Percentiles rank a stretch among this genome's conserved stretches.
phyloP scores from a whole-genome alignment of 2,113 vertebrate genomes.

The Lepidothrix coronata region DNA sequence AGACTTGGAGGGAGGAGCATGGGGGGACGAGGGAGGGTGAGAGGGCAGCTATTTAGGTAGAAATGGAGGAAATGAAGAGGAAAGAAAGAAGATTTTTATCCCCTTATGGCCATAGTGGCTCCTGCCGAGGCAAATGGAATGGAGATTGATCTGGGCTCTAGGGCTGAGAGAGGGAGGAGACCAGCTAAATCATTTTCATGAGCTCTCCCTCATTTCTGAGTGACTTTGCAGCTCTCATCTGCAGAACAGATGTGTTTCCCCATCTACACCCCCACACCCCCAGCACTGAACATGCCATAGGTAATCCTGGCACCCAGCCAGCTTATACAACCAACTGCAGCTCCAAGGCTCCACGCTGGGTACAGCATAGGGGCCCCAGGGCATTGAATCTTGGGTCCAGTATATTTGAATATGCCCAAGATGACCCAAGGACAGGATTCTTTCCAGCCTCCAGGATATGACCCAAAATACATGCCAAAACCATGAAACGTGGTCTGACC shows the following conservation, averaged over 20 bases:
- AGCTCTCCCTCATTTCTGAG: not conserved
- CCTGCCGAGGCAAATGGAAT: fast-evolving
- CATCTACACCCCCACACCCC: not conserved
- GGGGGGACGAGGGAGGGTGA: not conserved
- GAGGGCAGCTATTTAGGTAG: not conserved
- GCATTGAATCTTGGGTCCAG: not conserved
- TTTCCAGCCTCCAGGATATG: not conserved
- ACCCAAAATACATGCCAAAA: not conserved
- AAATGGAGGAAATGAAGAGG: not conserved
- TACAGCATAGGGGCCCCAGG: not conserved
- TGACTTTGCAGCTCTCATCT: conserved; percentile 1
- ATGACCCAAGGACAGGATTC: not conserved
- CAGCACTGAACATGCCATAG: not conserved
- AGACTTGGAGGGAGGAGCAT: not conserved
- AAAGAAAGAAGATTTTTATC: not conserved
- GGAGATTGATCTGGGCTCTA: not conserved
- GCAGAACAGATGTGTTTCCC: conserved; percentile 48
- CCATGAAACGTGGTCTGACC: not conserved
- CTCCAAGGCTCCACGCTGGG: not conserved
- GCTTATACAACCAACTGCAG: conserved; percentile 9
- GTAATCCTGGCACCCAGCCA: conserved; percentile 36
- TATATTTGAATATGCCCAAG: not conserved
- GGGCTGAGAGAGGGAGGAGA: not conserved
- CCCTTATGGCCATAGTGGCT: not conserved
- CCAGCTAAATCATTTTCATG: not conserved